phyloP scores from a whole-genome alignment of 2,888 invertebrate genomes.

The Dorcus hopei region DNA sequence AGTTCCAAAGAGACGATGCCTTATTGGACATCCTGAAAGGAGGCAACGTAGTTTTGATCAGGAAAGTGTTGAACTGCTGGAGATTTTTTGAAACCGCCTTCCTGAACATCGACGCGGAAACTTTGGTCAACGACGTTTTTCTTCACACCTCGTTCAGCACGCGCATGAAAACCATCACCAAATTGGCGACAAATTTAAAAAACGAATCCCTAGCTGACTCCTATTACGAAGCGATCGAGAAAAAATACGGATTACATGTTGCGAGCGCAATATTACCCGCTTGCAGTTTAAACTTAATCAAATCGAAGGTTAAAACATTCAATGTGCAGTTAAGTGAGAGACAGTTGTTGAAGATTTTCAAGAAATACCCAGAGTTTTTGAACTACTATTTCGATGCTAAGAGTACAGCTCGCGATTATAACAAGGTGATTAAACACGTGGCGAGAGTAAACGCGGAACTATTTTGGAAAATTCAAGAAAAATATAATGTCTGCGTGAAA shows the following conservation, averaged over 20 bases:
- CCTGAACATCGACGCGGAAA: background rate
- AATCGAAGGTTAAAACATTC: slow-evolving; percentile 4
- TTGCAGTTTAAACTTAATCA: slow-evolving; percentile 16
- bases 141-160: slow-evolving; percentile 17
- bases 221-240: background rate
- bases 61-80: slow-evolving; percentile 15
- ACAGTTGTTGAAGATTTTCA: slow-evolving; percentile 16
- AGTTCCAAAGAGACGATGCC: slow-evolving; percentile 10
- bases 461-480: slow-evolving; percentile 9
- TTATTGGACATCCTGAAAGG: slow-evolving; percentile 14
- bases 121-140: slow-evolving; percentile 14
- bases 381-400: slow-evolving; percentile 13
- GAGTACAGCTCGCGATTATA: background rate
- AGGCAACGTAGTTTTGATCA: slow-evolving; percentile 12
- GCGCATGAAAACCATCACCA: slow-evolving; percentile 14
- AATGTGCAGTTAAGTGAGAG: slow-evolving; percentile 4
- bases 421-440: slow-evolving; percentile 2
- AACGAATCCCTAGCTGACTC: slow-evolving; percentile 11
- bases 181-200: slow-evolving; percentile 7
- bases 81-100: slow-evolving; percentile 10
- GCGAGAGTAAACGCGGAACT: slow-evolving; percentile 1
- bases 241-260: slow-evolving; percentile 2
- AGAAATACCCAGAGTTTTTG: slow-evolving; percentile 14
- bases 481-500: slow-evolving; percentile 6
- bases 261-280: slow-evolving; percentile 16